phyloP scores from a whole-genome alignment of 2,888 invertebrate species.

The Chrysolina haemoptera region DNA sequence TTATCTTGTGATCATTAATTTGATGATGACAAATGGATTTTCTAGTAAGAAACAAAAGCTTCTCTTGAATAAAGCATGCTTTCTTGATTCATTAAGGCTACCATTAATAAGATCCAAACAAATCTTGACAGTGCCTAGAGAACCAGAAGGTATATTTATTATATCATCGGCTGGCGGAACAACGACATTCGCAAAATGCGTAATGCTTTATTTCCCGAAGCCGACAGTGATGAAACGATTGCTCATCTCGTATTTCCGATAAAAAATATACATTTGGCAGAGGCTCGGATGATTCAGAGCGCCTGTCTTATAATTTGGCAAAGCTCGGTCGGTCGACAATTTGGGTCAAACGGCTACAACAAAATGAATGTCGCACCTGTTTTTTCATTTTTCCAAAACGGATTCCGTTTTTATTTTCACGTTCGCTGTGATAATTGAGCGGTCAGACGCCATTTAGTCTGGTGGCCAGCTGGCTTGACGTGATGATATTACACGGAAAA shows the following conservation, averaged over 20 bases:
- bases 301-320: conserved; percentile 39
- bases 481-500: no score
- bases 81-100: not conserved
- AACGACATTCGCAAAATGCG: not conserved
- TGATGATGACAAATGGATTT: no score
- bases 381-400: conserved; percentile 32
- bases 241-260: not conserved
- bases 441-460: conserved; percentile 5
- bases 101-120: not conserved
- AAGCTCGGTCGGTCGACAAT: conserved; percentile 21
- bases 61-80: not conserved
- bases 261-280: conserved; percentile 13
- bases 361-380: conserved; percentile 39
- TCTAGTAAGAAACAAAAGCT: not conserved
- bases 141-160: not conserved
- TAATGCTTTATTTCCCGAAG: not conserved
- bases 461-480: no score
- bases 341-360: conserved; percentile 37
- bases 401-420: conserved; percentile 30
- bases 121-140: not conserved
- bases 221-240: not conserved
- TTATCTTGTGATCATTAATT: no score
- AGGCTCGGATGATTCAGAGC: not conserved
- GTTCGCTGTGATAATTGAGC: not conserved
- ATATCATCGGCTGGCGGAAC: not conserved